Percentiles rank a stretch among this genome's conserved stretches.
These are phyloP conservation scores for Hipposideros armiger DNA, from an alignment of 2,113 vertebrate genomes.

Conservation along the genomic window DNA sequence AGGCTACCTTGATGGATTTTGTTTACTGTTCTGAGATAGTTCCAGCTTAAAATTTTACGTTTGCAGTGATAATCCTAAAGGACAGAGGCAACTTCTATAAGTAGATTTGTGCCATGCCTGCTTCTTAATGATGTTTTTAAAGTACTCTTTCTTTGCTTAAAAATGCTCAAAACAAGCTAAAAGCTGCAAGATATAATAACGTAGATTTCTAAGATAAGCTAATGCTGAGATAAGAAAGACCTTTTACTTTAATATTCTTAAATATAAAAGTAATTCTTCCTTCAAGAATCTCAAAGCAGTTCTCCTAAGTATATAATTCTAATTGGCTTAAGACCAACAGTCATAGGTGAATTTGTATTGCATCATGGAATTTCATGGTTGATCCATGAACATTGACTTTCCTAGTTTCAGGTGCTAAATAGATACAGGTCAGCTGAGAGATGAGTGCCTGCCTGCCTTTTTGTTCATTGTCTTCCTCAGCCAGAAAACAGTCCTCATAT, in stretches of 20 bases:
- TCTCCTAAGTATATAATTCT: slow-evolving; percentile 22
- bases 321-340: slow-evolving; percentile 44
- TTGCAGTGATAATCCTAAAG: slow-evolving; percentile 33
- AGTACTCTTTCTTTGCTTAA: slow-evolving; percentile 44
- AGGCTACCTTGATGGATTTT: neutral
- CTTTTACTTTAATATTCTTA: slow-evolving; percentile 21
- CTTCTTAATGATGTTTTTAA: slow-evolving; percentile 29
- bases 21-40: slow-evolving; percentile 40
- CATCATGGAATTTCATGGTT: neutral
- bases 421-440: neutral
- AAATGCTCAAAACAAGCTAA: slow-evolving; percentile 60
- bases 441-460: neutral
- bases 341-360: slow-evolving; percentile 51
- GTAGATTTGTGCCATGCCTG: neutral
- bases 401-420: neutral
- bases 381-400: neutral
- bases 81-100: slow-evolving; percentile 29
- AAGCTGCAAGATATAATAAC: neutral
- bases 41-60: slow-evolving; percentile 33
- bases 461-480: neutral
- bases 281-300: neutral
- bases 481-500: neutral
- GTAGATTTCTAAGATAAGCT: neutral
- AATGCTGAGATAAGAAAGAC: neutral
- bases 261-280: slow-evolving; percentile 5